phyloP scores from a whole-genome alignment of 1,140 invertebrate genomes.

The Eriosoma lanigerum region DNA sequence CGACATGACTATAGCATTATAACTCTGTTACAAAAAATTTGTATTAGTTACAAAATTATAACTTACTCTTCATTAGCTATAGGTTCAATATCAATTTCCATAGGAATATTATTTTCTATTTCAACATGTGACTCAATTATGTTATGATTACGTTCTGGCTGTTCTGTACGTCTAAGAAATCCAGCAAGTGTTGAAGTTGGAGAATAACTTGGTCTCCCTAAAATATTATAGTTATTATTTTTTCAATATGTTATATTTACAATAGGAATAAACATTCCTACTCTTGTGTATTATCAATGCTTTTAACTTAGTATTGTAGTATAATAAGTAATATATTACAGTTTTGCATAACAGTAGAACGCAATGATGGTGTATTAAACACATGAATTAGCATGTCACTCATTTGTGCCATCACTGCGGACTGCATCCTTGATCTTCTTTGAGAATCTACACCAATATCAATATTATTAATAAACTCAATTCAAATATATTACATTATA shows the following conservation, averaged over 20 bases:
- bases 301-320: no score
- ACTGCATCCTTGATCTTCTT: neutral
- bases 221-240: neutral
- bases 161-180: neutral
- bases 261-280: no score
- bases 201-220: neutral
- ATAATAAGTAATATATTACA: slow-evolving; percentile 2
- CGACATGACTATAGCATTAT: no score
- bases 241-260: neutral
- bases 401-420: neutral
- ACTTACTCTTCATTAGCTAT: neutral
- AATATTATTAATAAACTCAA: neutral
- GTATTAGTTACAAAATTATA: no score
- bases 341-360: neutral
- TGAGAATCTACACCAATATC: neutral
- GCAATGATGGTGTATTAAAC: slow-evolving; percentile 12
- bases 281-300: no score
- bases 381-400: slow-evolving; percentile 11
- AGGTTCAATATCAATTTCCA: neutral
- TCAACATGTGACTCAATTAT: neutral
- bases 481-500: neutral
- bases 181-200: neutral
- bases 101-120: neutral
- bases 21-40: no score
- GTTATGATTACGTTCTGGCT: neutral